Conservation (phyloP, 2,797 vertebrate species). For the Tachyglossus aculeatus region DNA sequence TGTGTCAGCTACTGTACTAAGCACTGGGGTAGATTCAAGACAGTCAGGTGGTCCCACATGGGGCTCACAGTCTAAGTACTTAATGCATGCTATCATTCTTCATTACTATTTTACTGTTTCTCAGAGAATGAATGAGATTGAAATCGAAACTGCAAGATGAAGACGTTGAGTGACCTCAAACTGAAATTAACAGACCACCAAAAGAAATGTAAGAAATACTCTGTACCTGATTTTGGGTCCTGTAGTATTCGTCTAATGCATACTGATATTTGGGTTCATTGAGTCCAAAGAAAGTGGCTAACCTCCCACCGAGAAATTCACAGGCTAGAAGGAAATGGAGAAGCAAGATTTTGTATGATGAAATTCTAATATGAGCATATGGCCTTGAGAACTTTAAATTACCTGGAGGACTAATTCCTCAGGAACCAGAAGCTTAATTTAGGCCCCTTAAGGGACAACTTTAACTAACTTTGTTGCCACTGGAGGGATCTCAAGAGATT, state of each 20-base stretch:
- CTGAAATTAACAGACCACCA: no score
- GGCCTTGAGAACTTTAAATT: neutral
- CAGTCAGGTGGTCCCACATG: no score
- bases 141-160: no score
- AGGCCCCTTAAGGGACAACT: neutral
- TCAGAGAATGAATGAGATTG: no score
- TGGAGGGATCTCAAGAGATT: neutral
- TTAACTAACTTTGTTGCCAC: neutral
- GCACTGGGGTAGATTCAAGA: no score
- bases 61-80: no score
- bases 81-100: no score
- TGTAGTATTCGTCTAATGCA: slow-evolving; percentile 69
- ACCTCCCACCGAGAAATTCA: slow-evolving; percentile 77
- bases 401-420: neutral
- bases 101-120: no score
- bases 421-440: neutral
- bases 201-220: no score
- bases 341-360: neutral
- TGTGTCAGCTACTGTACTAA: no score
- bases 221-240: slow-evolving; percentile 67
- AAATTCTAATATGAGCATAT: neutral
- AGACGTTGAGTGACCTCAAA: no score
- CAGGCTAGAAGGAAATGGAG: slow-evolving; percentile 65
- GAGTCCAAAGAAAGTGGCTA: slow-evolving; percentile 75
- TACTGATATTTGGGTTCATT: slow-evolving; percentile 78